Evolutionary conservation across 2,113 vertebrate species (phyloP), one percentile per base, ranked within the genome.

Genomic region (Serinus canaria): DNA sequence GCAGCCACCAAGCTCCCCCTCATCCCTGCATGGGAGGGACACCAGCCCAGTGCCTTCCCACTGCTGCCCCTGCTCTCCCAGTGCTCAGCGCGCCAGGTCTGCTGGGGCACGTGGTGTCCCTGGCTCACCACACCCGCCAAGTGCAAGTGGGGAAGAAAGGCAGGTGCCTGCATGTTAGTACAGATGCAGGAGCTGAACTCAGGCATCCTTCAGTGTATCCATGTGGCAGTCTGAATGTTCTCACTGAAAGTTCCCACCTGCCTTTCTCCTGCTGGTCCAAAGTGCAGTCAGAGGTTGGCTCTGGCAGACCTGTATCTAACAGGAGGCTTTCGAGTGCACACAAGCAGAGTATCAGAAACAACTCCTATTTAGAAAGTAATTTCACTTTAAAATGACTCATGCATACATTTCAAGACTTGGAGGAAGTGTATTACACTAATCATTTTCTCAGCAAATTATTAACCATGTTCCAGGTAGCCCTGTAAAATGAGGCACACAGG

Each of bases 401-500:
- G 16, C 39, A 22, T 64, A 30, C 49, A 20, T 66, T 66, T 59
- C 35, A 59, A 62, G 72, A 67, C 50, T 6, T 43, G 7, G 19
- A 94, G 77, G 56, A 92, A 91, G 11, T 39, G 10, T 64, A 19
- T 53, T 47, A 22, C 16, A 6, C 30, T 75, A 67, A 35, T 55
- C 3, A 30, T 52, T 90, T 89, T 60, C 31, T 58, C 31, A 73
- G 59, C 15, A 66, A 94, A 95, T 93, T 64, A 85, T 93, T 94
- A 93, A 68, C 66, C 62, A 58, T 14, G 18, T 50, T 74, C 44
- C 28, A 19, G 66, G 27, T 68, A 76, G 30, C 0, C 0, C n/a
- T 43, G 27, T 15, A 27, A 55, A 75, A 30, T 1, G 3, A 74
- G 22, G 11, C 27, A 17, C 23, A 23, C 1, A 4, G 24, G 24